These are phyloP conservation scores for Spodoptera littoralis DNA, from an alignment of 2,888 invertebrate genomes.

Conservation along the genomic window DNA sequence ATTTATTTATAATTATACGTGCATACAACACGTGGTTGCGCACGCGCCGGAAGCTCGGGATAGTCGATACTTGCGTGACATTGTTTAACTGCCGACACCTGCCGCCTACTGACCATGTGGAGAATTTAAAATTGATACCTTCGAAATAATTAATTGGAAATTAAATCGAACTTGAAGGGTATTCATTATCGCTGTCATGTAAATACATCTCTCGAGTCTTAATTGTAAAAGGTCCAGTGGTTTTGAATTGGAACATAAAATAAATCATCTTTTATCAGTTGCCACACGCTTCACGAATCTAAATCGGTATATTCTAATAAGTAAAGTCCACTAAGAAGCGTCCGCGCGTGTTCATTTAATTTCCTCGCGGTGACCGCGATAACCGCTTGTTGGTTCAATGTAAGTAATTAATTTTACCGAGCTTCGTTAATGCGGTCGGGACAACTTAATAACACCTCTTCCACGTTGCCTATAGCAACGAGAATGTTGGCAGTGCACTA, in stretches of 20 bases:
- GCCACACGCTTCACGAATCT: conserved; percentile 9
- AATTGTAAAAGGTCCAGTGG: no score
- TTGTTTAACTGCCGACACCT: conserved; percentile 71
- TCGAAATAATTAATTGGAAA: conserved; percentile 53
- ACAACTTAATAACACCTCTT: conserved; percentile 70
- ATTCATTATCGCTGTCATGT: no score
- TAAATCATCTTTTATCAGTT: no score
- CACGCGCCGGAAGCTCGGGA: conserved; percentile 77
- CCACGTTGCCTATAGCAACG: conserved; percentile 41
- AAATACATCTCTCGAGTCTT: no score
- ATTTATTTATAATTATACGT: conserved; percentile 66
- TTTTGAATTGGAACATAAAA: background rate
- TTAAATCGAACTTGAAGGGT: conserved; percentile 16
- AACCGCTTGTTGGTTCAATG: conserved; percentile 79
- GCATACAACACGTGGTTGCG: conserved; percentile 76
- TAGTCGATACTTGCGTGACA: conserved; percentile 68
- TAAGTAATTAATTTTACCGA: conserved; percentile 81
- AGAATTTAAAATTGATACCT: conserved; percentile 69
- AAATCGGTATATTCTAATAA: conserved; percentile 60
- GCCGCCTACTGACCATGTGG: conserved; percentile 66
- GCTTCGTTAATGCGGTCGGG: conserved; percentile 71
- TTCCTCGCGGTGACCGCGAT: conserved; percentile 77
- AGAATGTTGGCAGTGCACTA: conserved; percentile 41
- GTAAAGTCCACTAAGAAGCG: conserved; percentile 65
- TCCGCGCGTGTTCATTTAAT: conserved; percentile 76